These are phyloP conservation scores for Nephrocerus scutellatus DNA, from an alignment of 2,888 invertebrate species.

Conservation along the genomic window DNA sequence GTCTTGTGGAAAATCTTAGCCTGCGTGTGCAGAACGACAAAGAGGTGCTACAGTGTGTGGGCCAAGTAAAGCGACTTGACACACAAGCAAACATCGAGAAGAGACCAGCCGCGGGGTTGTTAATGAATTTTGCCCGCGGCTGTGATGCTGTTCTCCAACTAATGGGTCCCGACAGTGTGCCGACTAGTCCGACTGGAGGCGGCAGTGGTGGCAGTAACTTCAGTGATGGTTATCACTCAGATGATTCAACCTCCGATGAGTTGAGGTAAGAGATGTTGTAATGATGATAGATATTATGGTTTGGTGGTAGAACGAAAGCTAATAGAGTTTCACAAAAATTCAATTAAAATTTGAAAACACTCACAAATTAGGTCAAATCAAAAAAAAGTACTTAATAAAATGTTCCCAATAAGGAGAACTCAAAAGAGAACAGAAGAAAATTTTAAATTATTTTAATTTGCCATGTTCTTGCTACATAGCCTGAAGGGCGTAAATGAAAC, in stretches of 20 bases:
- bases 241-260: slow-evolving; percentile 53
- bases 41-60: slow-evolving; percentile 69
- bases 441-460: too few species aligned
- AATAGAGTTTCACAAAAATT: too few species aligned
- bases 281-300: too few species aligned
- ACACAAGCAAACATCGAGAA: slow-evolving; percentile 57
- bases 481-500: too few species aligned
- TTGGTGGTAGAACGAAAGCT: too few species aligned
- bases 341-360: too few species aligned
- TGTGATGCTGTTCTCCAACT: slow-evolving; percentile 69
- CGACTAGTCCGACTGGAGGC: slow-evolving; percentile 46
- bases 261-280: slow-evolving; percentile 33
- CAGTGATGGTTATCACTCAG: slow-evolving; percentile 80
- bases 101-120: slow-evolving; percentile 62
- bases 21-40: slow-evolving; percentile 85
- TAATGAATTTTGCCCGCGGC: slow-evolving; percentile 69
- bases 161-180: slow-evolving; percentile 55
- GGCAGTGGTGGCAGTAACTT: slow-evolving; percentile 52
- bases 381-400: too few species aligned
- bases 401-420: too few species aligned
- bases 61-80: slow-evolving; percentile 60
- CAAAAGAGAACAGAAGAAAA: too few species aligned
- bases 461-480: too few species aligned
- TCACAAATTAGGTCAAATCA: too few species aligned
- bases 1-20: slow-evolving; percentile 62